These are phyloP conservation scores for Oxystoma pomonae DNA, from an alignment of 2,888 invertebrate species.

Conservation along the genomic window DNA sequence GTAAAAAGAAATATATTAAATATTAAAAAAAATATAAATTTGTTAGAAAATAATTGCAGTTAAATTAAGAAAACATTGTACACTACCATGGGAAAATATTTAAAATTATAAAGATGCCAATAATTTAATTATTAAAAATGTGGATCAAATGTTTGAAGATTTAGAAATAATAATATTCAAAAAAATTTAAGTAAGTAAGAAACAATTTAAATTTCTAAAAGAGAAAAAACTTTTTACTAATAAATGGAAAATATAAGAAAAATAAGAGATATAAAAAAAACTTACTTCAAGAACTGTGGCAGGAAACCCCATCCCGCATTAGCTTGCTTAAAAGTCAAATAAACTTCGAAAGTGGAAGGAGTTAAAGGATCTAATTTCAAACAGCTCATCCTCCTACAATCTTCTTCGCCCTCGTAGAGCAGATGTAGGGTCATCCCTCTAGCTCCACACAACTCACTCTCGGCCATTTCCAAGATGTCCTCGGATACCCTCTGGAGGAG, in stretches of 20 bases:
- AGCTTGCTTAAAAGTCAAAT: constrained; percentile 82
- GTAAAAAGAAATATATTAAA: too few relatives aligned
- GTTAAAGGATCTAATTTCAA: constrained; percentile 83
- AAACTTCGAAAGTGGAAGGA: constrained; percentile 87
- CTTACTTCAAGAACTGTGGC: constrained; percentile 89
- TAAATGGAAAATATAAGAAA: too few relatives aligned
- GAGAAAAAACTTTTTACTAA: too few relatives aligned
- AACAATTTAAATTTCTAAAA: too few relatives aligned
- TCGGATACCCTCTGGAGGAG: constrained; percentile 74
- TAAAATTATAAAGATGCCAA: too few relatives aligned
- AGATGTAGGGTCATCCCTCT: constrained; percentile 81
- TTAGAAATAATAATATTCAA: constrained; percentile 4
- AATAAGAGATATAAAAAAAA: constrained; percentile 30
- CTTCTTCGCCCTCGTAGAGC: constrained; percentile 70
- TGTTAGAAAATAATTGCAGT: too few relatives aligned
- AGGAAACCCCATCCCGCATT: constrained; percentile 82
- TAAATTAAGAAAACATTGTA: too few relatives aligned
- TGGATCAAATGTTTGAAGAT: too few relatives aligned
- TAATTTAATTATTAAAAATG: too few relatives aligned
- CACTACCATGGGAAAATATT: too few relatives aligned
- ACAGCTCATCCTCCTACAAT: constrained; percentile 70
- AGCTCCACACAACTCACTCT: constrained; percentile 85
- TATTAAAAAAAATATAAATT: too few relatives aligned
- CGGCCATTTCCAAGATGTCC: constrained; percentile 75
- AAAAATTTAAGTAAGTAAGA: too few relatives aligned